Percentiles rank a stretch among this genome's conserved stretches.
Evolutionary conservation across 2,113 vertebrate genomes (phyloP).

Genomic region (Capreolus pygargus): DNA sequence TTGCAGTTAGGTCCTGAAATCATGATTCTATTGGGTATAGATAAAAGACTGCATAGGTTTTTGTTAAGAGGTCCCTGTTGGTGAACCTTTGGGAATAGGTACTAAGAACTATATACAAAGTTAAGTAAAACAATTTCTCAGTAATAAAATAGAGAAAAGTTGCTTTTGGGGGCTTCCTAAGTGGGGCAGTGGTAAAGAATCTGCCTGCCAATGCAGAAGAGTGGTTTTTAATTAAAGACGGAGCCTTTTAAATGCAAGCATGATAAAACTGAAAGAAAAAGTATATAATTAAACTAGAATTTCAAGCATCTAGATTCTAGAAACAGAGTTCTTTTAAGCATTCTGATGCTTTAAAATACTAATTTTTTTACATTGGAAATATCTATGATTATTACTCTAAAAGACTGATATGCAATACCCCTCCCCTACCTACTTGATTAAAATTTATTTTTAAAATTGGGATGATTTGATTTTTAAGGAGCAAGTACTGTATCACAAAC

Average conservation of each 20-base stretch:
- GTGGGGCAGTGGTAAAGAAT: neutral
- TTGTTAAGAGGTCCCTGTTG: neutral
- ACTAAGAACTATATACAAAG: slow-evolving; percentile 34
- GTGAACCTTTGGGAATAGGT: neutral
- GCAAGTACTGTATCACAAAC: neutral
- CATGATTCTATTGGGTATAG: neutral
- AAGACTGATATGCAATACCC: neutral
- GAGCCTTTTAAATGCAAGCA: neutral
- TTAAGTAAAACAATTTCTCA: slow-evolving; percentile 31
- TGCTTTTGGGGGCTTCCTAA: neutral
- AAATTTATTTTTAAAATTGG: neutral
- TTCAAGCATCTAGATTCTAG: neutral
- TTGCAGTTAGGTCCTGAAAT: neutral
- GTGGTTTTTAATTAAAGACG: neutral
- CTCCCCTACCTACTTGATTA: neutral
- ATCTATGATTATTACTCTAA: neutral
- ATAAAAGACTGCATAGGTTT: slow-evolving; percentile 9
- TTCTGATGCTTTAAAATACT: neutral
- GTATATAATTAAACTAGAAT: neutral
- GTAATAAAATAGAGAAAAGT: slow-evolving; percentile 14
- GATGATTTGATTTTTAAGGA: slow-evolving; percentile 32
- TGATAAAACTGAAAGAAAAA: neutral
- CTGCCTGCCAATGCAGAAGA: neutral
- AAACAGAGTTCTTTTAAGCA: neutral
- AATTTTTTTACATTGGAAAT: neutral